phyloP scores from a whole-genome alignment of 2,113 vertebrate genomes.

The Colaptes auratus region DNA sequence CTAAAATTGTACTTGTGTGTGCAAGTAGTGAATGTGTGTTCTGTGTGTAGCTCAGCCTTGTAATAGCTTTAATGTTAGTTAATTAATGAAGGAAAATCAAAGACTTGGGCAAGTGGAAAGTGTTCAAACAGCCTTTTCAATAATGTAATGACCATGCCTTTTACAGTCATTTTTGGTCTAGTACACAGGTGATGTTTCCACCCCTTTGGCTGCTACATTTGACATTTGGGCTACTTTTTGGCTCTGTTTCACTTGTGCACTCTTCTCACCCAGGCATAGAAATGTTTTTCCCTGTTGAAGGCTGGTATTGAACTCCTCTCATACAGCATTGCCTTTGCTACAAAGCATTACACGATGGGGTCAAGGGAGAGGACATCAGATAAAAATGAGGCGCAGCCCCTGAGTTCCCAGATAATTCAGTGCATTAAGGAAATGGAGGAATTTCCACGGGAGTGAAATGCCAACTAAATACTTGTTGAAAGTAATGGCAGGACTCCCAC shows the following conservation, averaged over 20 bases:
- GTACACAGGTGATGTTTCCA: neutral
- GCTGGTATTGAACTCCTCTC: neutral
- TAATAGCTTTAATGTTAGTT: neutral
- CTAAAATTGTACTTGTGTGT: neutral
- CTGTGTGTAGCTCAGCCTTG: neutral
- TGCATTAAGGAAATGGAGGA: neutral
- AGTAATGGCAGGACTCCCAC: neutral
- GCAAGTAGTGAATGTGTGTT: neutral
- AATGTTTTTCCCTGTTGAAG: neutral
- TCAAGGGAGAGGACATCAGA: neutral
- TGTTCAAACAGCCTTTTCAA: neutral
- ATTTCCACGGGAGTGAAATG: slow-evolving; percentile 8
- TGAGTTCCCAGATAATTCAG: neutral
- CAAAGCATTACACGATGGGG: neutral
- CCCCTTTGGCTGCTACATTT: neutral
- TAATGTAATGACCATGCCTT: neutral
- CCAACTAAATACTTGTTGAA: neutral
- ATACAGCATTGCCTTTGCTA: neutral
- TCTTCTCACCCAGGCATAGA: neutral
- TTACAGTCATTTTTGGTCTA: neutral
- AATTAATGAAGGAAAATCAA: neutral
- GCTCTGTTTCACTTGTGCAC: neutral
- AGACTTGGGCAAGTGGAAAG: neutral
- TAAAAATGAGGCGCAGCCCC: neutral
- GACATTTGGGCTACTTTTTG: neutral